phyloP scores from a whole-genome alignment of 37 sponge, comb jelly and placozoan genomes.

The Aplysina aerophoba region DNA sequence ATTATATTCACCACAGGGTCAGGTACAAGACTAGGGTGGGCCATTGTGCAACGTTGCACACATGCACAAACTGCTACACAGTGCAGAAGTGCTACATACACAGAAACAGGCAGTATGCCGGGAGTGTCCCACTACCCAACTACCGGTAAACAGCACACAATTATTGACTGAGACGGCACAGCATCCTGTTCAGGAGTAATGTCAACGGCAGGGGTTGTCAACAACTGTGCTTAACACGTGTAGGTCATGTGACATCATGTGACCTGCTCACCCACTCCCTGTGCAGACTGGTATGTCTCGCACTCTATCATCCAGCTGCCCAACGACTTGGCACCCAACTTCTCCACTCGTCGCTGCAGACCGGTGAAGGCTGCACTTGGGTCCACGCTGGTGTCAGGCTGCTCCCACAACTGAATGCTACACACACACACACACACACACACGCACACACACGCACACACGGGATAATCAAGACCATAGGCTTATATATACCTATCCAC shows the following conservation, averaged over 20 bases:
- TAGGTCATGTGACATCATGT: background rate
- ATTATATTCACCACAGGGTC: background rate
- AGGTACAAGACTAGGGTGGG: background rate
- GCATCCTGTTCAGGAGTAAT: no score
- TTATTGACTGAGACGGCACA: no score
- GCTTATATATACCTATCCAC: background rate
- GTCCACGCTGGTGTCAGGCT: constrained; percentile 56
- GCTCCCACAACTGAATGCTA: constrained; percentile 64
- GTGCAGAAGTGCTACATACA: no score
- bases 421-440: background rate
- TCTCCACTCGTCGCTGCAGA: constrained; percentile 63
- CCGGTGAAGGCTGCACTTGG: constrained; percentile 46
- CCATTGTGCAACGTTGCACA: no score
- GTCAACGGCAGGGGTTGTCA: no score
- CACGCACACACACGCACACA: background rate
- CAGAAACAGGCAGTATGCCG: no score
- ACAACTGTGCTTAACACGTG: no score
- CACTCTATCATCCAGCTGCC: constrained; percentile 69
- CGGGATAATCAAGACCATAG: background rate
- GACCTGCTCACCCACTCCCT: constrained; percentile 35
- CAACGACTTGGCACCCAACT: constrained; percentile 27
- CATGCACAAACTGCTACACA: no score
- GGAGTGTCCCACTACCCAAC: no score
- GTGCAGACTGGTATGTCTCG: constrained; percentile 65
- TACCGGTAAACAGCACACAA: no score